Percentiles rank a stretch among this genome's conserved stretches.
Evolutionary conservation across 2,888 invertebrate species (phyloP).

Genomic region (Hyposoter didymator): DNA sequence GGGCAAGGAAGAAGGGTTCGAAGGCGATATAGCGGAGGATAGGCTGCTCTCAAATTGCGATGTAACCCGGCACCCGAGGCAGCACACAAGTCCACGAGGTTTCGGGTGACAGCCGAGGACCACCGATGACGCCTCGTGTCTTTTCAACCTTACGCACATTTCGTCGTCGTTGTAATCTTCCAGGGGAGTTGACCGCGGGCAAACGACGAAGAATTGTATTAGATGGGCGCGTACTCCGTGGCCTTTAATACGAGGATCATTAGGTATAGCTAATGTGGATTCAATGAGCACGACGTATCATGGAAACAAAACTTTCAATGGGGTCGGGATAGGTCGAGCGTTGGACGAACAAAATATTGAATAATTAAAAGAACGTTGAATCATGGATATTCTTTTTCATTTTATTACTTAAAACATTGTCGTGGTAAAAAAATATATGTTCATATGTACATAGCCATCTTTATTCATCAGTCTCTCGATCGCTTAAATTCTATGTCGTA

Average conservation of each 20-base stretch:
- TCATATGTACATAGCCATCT: constrained; percentile 42
- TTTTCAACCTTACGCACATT: constrained; percentile 50
- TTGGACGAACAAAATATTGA: not conserved
- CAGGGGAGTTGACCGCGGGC: constrained; percentile 35
- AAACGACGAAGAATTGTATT: constrained; percentile 34
- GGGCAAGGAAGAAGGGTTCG: constrained; percentile 41
- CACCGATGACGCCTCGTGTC: constrained; percentile 81
- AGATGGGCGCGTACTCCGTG: constrained; percentile 8
- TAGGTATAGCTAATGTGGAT: constrained; percentile 10
- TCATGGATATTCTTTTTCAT: constrained; percentile 31
- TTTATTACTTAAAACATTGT: constrained; percentile 55
- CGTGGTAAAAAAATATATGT: constrained; percentile 47
- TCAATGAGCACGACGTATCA: constrained; percentile 13
- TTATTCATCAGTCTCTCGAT: constrained; percentile 66
- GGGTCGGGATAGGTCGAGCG: not conserved
- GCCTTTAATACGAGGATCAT: constrained; percentile 16
- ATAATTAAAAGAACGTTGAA: constrained; percentile 7
- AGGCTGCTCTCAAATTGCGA: constrained; percentile 82
- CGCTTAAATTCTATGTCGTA: constrained; percentile 50
- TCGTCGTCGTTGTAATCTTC: constrained; percentile 49
- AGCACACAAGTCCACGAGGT: constrained; percentile 76
- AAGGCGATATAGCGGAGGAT: constrained; percentile 68
- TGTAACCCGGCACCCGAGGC: constrained; percentile 82
- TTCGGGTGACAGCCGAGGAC: constrained; percentile 82
- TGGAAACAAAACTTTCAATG: constrained; percentile 4